phyloP scores from a whole-genome alignment of 2,888 invertebrate genomes.

The Anorthoa munda region DNA sequence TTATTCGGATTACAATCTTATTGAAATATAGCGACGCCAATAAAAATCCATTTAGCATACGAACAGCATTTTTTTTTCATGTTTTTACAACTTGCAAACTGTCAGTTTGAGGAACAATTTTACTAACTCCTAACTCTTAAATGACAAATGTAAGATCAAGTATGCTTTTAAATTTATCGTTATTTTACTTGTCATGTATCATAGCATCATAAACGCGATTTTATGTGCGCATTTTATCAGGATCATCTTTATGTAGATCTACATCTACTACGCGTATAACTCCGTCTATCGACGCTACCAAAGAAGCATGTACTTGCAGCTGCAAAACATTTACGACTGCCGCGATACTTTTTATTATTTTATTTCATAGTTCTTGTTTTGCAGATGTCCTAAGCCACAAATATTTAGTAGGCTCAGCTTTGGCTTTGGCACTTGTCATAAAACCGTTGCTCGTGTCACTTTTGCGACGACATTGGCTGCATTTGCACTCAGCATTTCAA shows the following conservation, averaged over 20 bases:
- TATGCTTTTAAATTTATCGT: slow-evolving; percentile 23
- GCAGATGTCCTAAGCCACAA: slow-evolving; percentile 46
- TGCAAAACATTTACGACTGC: slow-evolving; percentile 36
- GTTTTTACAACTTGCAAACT: slow-evolving; percentile 8
- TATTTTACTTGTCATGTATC: slow-evolving; percentile 13
- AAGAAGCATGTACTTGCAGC: slow-evolving; percentile 25
- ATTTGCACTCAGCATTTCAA: slow-evolving; percentile 63
- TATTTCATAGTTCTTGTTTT: slow-evolving; percentile 16
- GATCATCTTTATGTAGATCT: slow-evolving; percentile 18
- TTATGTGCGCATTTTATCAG: slow-evolving; percentile 31
- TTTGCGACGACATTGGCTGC: slow-evolving; percentile 45
- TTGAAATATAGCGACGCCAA: slow-evolving; percentile 34
- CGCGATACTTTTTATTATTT: slow-evolving; percentile 27
- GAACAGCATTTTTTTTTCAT: background rate
- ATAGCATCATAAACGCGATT: slow-evolving; percentile 22
- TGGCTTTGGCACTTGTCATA: slow-evolving; percentile 40
- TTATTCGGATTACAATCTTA: slow-evolving; percentile 33
- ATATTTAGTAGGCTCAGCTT: slow-evolving; percentile 23
- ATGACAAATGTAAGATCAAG: slow-evolving; percentile 16
- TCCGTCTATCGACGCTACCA: background rate
- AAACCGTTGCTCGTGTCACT: slow-evolving; percentile 64
- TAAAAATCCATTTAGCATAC: slow-evolving; percentile 23
- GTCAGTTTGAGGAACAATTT: slow-evolving; percentile 13
- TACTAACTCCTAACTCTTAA: slow-evolving; percentile 7
- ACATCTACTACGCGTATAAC: slow-evolving; percentile 20